Conservation (phyloP, 2,797 vertebrate species). For the Liparis tanakae region DNA sequence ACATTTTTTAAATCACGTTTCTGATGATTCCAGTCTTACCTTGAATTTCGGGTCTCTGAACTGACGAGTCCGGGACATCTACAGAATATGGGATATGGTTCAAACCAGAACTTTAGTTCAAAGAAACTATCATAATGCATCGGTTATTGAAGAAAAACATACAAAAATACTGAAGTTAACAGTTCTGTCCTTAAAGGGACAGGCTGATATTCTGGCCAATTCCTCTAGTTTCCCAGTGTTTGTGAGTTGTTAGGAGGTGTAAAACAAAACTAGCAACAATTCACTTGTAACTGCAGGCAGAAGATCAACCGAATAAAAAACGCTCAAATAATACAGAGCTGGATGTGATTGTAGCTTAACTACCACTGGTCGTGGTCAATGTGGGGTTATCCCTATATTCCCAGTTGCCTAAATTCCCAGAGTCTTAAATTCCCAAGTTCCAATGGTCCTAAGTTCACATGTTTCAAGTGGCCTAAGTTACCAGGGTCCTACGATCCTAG, state of each 20-base stretch:
- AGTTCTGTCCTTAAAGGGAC: background rate
- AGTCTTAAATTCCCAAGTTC: background rate
- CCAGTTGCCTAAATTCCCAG: background rate
- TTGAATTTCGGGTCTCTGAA: conserved; percentile 90
- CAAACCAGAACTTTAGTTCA: conserved; percentile 7
- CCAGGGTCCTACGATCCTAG: background rate
- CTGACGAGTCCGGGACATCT: conserved; percentile 95
- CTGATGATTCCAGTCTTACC: conserved; percentile 80
- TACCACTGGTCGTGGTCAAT: too few relatives aligned
- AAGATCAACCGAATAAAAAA: too few relatives aligned
- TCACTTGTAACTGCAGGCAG: too few relatives aligned
- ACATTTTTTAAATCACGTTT: background rate
- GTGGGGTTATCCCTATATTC: background rate
- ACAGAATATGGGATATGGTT: conserved; percentile 61
- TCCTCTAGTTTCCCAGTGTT: conserved; percentile 15
- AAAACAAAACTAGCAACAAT: too few relatives aligned
- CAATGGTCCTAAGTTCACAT: background rate
- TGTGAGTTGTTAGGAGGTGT: too few relatives aligned
- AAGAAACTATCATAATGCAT: background rate
- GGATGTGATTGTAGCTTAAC: too few relatives aligned
- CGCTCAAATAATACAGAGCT: too few relatives aligned
- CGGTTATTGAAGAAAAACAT: background rate
- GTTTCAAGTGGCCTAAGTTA: background rate
- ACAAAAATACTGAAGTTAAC: background rate
- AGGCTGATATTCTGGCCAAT: conserved; percentile 26